These are phyloP conservation scores for Cyclina sinensis DNA, from an alignment of 1,140 invertebrate genomes.

Conservation along the genomic window DNA sequence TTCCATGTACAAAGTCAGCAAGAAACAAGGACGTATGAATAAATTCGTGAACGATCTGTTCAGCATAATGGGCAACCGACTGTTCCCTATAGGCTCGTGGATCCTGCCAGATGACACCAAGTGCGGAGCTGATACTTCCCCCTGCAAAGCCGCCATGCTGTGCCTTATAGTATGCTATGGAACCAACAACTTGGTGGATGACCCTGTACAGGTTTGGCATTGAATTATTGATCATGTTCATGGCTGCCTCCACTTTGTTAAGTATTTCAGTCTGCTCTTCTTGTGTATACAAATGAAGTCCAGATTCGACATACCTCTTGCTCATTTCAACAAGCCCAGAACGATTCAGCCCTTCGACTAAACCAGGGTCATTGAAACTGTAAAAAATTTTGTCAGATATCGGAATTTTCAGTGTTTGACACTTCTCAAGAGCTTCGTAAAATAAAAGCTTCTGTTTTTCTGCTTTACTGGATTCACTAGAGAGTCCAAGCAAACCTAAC, in stretches of 20 bases:
- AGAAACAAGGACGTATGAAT: constrained; percentile 37
- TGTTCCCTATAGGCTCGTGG: constrained; percentile 25
- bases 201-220: constrained; percentile 10
- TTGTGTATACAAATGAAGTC: constrained; percentile 22
- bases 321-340: constrained; percentile 31
- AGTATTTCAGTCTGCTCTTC: background rate
- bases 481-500: constrained; percentile 5
- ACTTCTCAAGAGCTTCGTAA: constrained; percentile 20
- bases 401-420: constrained; percentile 27
- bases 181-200: constrained; percentile 1
- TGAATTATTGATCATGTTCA: background rate
- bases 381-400: background rate
- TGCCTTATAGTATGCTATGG: constrained; percentile 25
- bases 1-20: constrained; percentile 28
- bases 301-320: constrained; percentile 14
- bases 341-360: constrained; percentile 3
- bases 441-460: constrained; percentile 6
- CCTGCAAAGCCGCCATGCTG: constrained; percentile 13
- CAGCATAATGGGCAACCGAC: constrained; percentile 24
- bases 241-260: background rate
- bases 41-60: constrained; percentile 37
- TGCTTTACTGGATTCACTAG: background rate
- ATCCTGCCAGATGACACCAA: constrained; percentile 30
- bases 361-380: background rate
- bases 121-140: constrained; percentile 3